A percentile compares a stretch with the other conserved stretches of the same genome.
Evolutionary conservation across 2,113 vertebrate species (phyloP).

Genomic region (Cyanocitta stelleri): DNA sequence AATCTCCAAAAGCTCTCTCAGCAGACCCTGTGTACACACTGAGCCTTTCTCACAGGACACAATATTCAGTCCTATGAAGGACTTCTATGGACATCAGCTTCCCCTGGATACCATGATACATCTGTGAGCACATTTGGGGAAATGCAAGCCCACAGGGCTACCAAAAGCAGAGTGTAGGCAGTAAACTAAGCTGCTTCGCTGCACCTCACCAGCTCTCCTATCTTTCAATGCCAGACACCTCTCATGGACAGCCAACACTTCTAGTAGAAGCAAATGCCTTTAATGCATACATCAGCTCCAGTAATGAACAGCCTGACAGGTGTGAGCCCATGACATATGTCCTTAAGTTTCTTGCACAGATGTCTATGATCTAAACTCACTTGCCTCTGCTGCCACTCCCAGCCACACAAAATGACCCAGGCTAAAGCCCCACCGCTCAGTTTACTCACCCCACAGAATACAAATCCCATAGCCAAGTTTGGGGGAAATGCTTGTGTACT

Average conservation of each 20-base stretch:
- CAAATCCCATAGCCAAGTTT: slow-evolving; percentile 85
- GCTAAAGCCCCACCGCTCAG: neutral
- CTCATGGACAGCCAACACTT: neutral
- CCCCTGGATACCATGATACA: neutral
- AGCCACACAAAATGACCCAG: neutral
- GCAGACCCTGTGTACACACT: neutral
- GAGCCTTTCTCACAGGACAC: neutral
- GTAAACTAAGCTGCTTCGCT: neutral
- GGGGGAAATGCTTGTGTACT: slow-evolving; percentile 70
- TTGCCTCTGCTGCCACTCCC: neutral
- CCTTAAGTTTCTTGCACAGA: neutral
- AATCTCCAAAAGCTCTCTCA: neutral
- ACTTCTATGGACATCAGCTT: neutral
- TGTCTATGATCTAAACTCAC: neutral
- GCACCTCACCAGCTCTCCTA: neutral
- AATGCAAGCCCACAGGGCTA: neutral
- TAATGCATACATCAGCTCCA: neutral
- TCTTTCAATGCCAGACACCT: neutral
- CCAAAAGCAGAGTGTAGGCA: neutral
- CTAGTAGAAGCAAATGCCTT: neutral
- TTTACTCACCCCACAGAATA: slow-evolving; percentile 78
- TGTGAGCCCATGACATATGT: neutral
- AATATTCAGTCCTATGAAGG: neutral
- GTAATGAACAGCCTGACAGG: neutral
- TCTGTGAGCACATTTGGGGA: neutral